Conservation (phyloP, 2,113 vertebrate species). For the Cyrtonyx montezumae region DNA sequence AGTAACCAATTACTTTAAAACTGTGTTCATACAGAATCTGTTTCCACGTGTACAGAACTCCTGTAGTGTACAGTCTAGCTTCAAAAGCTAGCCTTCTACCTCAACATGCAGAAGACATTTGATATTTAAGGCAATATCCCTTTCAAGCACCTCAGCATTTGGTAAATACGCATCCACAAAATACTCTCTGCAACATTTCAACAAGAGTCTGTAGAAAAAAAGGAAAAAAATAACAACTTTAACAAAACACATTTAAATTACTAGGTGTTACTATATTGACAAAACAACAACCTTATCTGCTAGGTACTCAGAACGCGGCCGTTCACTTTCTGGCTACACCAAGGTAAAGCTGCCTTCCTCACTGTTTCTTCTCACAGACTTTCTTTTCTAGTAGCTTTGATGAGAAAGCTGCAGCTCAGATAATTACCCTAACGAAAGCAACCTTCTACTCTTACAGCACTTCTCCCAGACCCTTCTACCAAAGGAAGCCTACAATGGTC, state of each 20-base stretch:
- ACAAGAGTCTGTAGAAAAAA: not conserved
- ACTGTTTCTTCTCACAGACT: not conserved
- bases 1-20: not conserved
- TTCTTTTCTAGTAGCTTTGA: not conserved
- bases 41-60: not conserved
- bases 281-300: not conserved
- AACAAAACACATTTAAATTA: not conserved
- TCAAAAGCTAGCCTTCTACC: not conserved
- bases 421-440: not conserved
- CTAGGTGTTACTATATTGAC: not conserved
- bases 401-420: not conserved
- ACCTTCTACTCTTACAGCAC: not conserved
- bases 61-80: not conserved
- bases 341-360: not conserved
- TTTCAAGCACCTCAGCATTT: not conserved
- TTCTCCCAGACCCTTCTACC: not conserved
- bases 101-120: not conserved
- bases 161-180: not conserved
- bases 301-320: not conserved
- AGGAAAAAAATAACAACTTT: not conserved
- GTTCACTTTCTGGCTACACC: not conserved
- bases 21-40: not conserved
- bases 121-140: not conserved
- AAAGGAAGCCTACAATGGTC: not conserved
- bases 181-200: not conserved